Evolutionary conservation across 2,888 invertebrate species (phyloP).

Genomic region (Oscheius sp.): DNA sequence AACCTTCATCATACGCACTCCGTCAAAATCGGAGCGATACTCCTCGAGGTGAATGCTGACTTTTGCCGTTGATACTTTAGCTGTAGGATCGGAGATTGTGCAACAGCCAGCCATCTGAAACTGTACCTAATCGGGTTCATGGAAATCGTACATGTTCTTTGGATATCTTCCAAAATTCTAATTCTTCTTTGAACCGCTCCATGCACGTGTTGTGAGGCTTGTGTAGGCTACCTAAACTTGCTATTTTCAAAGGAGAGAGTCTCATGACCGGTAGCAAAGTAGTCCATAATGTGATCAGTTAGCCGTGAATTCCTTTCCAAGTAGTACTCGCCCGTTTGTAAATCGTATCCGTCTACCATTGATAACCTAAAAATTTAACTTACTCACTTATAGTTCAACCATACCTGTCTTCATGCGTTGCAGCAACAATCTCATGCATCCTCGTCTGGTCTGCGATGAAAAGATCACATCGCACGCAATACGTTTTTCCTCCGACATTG

Average conservation of each 20-base stretch:
- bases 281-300: slow-evolving; percentile 70
- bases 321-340: slow-evolving; percentile 68
- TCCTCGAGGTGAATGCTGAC: slow-evolving; percentile 50
- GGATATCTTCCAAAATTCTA: slow-evolving; percentile 68
- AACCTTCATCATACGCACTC: slow-evolving; percentile 38
- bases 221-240: slow-evolving; percentile 50
- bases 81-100: slow-evolving; percentile 42
- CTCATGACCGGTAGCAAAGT: slow-evolving; percentile 64
- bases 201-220: slow-evolving; percentile 63
- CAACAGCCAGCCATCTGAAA: slow-evolving; percentile 67
- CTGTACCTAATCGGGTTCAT: too few species aligned
- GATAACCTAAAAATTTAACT: slow-evolving; percentile 39
- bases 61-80: slow-evolving; percentile 38
- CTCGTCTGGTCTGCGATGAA: slow-evolving; percentile 55
- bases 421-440: slow-evolving; percentile 58
- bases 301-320: slow-evolving; percentile 67
- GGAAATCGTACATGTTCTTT: slow-evolving; percentile 53
- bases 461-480: slow-evolving; percentile 59
- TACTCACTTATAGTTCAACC: background rate
- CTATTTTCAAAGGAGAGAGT: background rate
- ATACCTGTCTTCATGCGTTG: slow-evolving; percentile 54
- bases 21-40: slow-evolving; percentile 65
- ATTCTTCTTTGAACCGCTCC: slow-evolving; percentile 70
- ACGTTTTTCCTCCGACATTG: slow-evolving; percentile 70
- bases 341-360: slow-evolving; percentile 63